phyloP scores from a whole-genome alignment of 2,797 vertebrate species.

The Microcaecilia unicolor region DNA sequence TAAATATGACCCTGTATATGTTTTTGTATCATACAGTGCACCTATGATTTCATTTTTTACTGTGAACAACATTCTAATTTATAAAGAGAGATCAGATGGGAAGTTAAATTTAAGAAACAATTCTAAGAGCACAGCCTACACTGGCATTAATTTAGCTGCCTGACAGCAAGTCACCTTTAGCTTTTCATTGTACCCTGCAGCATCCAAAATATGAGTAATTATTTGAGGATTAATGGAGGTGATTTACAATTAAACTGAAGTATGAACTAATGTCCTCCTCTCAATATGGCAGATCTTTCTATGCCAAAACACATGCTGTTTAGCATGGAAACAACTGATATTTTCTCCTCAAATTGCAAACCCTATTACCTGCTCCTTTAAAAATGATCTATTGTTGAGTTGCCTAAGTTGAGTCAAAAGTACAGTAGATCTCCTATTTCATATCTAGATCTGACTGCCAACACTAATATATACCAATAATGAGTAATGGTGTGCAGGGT shows the following conservation, averaged over 20 bases:
- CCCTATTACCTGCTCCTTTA: conserved; percentile 87
- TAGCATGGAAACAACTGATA: conserved; percentile 97
- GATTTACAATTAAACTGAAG: conserved; percentile 98
- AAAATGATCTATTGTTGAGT: conserved; percentile 90
- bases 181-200: conserved; percentile 66
- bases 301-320: conserved; percentile 99
- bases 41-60: too few relatives aligned
- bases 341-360: conserved; percentile 98
- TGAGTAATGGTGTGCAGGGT: too few relatives aligned
- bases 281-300: conserved; percentile 91
- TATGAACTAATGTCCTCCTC: conserved; percentile 98
- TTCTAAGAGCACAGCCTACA: too few relatives aligned
- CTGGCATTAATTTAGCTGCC: too few relatives aligned
- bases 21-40: too few relatives aligned
- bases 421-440: conserved; percentile 56
- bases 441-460: conserved; percentile 36
- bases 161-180: conserved; percentile 49
- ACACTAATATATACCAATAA: too few relatives aligned
- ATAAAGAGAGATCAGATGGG: too few relatives aligned
- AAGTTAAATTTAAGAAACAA: too few relatives aligned
- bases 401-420: conserved; percentile 69
- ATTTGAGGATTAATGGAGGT: conserved; percentile 77
- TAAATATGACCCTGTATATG: too few relatives aligned
- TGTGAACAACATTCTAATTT: too few relatives aligned
- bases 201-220: conserved; percentile 65